Evolutionary conservation across 2,113 vertebrate species (phyloP).

Genomic region (Menidia beryllina): DNA sequence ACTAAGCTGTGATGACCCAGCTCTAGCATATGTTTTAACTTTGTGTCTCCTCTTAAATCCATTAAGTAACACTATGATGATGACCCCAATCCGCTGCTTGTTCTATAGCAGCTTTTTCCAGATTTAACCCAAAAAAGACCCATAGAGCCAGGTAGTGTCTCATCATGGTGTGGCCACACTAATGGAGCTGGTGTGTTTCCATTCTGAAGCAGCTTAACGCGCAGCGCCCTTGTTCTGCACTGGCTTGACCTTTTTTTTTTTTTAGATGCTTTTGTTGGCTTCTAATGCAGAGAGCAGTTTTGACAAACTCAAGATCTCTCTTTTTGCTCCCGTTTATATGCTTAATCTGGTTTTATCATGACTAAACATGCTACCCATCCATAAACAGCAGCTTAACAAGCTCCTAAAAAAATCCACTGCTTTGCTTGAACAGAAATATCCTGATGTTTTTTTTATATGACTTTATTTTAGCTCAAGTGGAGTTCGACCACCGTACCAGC

Average conservation of each 20-base stretch:
- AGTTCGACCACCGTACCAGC: not conserved
- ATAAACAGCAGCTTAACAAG: constrained; percentile 19
- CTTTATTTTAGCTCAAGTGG: not conserved
- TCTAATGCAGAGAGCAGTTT: constrained; percentile 1
- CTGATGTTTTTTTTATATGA: not conserved
- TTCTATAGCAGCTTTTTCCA: constrained; percentile 2
- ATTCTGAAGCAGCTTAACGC: constrained; percentile 35
- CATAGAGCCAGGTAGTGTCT: constrained; percentile 39
- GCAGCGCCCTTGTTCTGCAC: constrained; percentile 4
- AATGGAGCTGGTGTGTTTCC: constrained; percentile 23
- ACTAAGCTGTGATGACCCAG: constrained; percentile 47
- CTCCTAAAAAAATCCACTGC: not conserved
- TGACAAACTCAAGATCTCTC: not conserved
- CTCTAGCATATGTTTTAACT: constrained; percentile 51
- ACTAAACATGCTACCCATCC: not conserved
- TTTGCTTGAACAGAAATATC: constrained; percentile 21
- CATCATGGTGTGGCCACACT: constrained; percentile 36
- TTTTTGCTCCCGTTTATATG: constrained; percentile 21
- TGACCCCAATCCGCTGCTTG: constrained; percentile 39
- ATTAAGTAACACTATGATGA: constrained; percentile 45
- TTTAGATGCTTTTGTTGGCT: constrained; percentile 30
- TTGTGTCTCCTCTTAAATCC: not conserved
- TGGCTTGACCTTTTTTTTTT: not conserved
- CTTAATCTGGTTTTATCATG: constrained; percentile 8
- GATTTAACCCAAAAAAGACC: not conserved